Percentiles rank a stretch among this genome's conserved stretches.
phyloP scores from a whole-genome alignment of 2,888 invertebrate genomes.

The Cantharis lateralis region DNA sequence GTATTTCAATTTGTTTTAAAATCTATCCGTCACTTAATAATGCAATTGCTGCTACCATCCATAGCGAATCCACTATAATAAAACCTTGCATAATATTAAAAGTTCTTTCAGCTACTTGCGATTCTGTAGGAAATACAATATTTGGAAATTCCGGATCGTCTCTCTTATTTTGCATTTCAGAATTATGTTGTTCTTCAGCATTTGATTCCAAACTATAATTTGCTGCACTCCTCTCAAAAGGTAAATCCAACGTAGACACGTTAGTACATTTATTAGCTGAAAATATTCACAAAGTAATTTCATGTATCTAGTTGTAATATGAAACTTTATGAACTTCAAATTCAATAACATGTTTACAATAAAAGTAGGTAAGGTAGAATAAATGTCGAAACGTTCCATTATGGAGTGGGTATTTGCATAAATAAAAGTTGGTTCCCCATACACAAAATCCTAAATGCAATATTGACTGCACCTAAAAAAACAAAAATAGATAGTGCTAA shows the following conservation, averaged over 20 bases:
- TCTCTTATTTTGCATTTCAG: neutral
- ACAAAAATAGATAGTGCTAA: neutral
- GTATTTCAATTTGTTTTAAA: neutral
- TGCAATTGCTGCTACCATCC: constrained; percentile 44
- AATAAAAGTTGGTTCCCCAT: neutral
- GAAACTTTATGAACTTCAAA: neutral
- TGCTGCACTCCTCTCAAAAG: neutral
- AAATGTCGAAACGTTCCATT: neutral
- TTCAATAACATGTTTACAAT: neutral
- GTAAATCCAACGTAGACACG: neutral
- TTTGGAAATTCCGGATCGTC: neutral
- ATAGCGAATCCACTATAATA: constrained; percentile 40
- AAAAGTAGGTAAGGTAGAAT: neutral
- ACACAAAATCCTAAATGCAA: neutral
- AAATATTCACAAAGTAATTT: neutral
- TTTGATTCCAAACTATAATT: neutral
- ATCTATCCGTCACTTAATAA: constrained; percentile 40
- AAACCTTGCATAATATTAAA: constrained; percentile 35
- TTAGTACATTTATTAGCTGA: neutral
- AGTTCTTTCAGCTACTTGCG: constrained; percentile 33
- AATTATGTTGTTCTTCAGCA: neutral
- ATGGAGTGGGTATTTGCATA: neutral
- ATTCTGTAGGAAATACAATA: constrained; percentile 29
- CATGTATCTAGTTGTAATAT: too few species aligned
- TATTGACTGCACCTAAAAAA: neutral